These are phyloP conservation scores for Theretra japonica DNA, from an alignment of 2,888 invertebrate species.

Conservation along the genomic window DNA sequence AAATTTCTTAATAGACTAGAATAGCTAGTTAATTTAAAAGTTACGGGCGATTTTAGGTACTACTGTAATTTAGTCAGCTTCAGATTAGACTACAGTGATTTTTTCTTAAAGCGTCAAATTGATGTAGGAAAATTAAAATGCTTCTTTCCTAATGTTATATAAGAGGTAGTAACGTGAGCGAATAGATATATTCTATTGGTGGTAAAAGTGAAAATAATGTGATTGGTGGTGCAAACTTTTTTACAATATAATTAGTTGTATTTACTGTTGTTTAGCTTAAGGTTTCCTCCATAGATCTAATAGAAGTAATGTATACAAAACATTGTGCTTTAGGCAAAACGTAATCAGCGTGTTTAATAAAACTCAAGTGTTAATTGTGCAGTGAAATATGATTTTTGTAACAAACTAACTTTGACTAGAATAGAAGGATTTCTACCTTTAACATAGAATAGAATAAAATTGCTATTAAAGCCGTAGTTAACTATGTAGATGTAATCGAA, in stretches of 20 bases:
- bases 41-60: conserved; percentile 69
- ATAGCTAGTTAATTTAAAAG: conserved; percentile 64
- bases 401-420: conserved; percentile 38
- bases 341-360: conserved; percentile 30
- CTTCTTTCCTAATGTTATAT: conserved; percentile 49
- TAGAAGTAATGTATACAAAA: conserved; percentile 55
- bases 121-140: conserved; percentile 45
- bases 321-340: conserved; percentile 62
- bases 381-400: conserved; percentile 31
- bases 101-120: conserved; percentile 35
- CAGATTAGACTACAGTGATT: conserved; percentile 32
- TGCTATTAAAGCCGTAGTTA: conserved; percentile 45
- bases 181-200: conserved; percentile 65
- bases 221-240: conserved; percentile 84
- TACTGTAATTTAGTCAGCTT: conserved; percentile 74
- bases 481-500: conserved; percentile 61
- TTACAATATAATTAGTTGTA: conserved; percentile 58
- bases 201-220: conserved; percentile 54
- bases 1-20: conserved; percentile 56
- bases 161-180: conserved; percentile 63
- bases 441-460: conserved; percentile 48
- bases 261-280: conserved; percentile 73
- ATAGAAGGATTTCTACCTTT: conserved; percentile 37
- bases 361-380: conserved; percentile 24
- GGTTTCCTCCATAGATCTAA: conserved; percentile 58